These are phyloP conservation scores for Pterois miles DNA, from an alignment of 2,797 vertebrate species.

Conservation along the genomic window DNA sequence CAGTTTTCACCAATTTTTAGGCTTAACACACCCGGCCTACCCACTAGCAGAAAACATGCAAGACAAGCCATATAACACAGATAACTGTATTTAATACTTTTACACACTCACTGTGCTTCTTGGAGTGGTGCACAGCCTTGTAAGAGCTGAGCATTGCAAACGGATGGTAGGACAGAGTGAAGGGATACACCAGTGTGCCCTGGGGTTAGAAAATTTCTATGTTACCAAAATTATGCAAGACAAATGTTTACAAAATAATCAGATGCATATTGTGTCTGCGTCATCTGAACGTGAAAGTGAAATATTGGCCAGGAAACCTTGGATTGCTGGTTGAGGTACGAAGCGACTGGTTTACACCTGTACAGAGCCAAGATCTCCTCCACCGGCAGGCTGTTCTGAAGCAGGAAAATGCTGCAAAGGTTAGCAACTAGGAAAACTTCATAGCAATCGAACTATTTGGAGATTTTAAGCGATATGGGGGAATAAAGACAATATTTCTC, in stretches of 20 bases:
- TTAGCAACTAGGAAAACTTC: background rate
- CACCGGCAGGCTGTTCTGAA: constrained; percentile 86
- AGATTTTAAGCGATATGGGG: rapidly evolving
- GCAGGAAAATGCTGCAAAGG: background rate
- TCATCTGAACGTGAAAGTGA: background rate
- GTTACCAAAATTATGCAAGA: background rate
- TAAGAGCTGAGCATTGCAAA: constrained; percentile 89
- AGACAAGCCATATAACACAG: too few species aligned
- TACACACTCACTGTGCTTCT: constrained; percentile 82
- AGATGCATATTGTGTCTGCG: background rate
- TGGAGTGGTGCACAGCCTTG: constrained; percentile 83
- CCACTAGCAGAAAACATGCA: too few species aligned
- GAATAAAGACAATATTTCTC: rapidly evolving
- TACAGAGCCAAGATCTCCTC: constrained; percentile 89
- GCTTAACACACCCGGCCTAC: too few species aligned
- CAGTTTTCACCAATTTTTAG: too few species aligned
- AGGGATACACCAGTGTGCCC: constrained; percentile 78
- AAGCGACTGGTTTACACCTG: constrained; percentile 75
- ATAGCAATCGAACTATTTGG: too few species aligned
- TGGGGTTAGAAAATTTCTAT: background rate
- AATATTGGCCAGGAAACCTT: constrained; percentile 75
- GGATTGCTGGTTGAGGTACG: constrained; percentile 58
- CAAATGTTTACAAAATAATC: background rate
- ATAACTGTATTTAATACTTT: too few species aligned
- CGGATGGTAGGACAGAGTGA: constrained; percentile 87